phyloP scores from a whole-genome alignment of 2,888 invertebrate species.

The Aphidius colemani region DNA sequence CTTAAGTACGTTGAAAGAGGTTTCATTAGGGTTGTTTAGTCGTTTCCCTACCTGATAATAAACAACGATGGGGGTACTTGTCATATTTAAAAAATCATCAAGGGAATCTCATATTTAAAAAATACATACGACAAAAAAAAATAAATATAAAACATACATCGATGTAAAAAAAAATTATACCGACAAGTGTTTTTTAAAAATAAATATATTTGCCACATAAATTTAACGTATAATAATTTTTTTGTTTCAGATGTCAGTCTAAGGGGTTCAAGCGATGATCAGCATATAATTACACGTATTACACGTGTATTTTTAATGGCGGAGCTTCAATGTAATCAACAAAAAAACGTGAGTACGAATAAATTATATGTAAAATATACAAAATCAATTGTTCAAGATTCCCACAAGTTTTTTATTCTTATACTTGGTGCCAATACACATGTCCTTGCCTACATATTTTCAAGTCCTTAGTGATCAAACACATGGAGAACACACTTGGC shows the following conservation, averaged over 20 bases:
- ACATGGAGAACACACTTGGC: constrained; percentile 17
- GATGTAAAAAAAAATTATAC: no score
- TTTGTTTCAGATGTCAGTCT: no score
- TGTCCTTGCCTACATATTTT: background rate
- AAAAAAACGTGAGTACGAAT: background rate
- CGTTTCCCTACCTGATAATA: constrained; percentile 3
- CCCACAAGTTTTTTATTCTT: constrained; percentile 26
- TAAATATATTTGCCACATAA: no score
- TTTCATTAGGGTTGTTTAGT: constrained; percentile 11
- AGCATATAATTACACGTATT: no score
- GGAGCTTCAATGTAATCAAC: background rate
- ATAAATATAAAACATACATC: no score
- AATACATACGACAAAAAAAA: no score
- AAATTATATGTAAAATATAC: background rate
- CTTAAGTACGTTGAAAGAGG: constrained; percentile 3
- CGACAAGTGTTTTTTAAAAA: no score
- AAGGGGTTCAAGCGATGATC: no score
- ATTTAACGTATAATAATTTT: no score
- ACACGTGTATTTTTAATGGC: no score
- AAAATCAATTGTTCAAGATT: constrained; percentile 12
- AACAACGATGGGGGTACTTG: constrained; percentile 3
- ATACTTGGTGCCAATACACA: background rate
- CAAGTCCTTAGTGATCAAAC: background rate
- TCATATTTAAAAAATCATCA: no score
- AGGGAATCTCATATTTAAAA: constrained; percentile 13